phyloP scores from a whole-genome alignment of 2,888 invertebrate genomes.

The Drosophila fulvimacula region DNA sequence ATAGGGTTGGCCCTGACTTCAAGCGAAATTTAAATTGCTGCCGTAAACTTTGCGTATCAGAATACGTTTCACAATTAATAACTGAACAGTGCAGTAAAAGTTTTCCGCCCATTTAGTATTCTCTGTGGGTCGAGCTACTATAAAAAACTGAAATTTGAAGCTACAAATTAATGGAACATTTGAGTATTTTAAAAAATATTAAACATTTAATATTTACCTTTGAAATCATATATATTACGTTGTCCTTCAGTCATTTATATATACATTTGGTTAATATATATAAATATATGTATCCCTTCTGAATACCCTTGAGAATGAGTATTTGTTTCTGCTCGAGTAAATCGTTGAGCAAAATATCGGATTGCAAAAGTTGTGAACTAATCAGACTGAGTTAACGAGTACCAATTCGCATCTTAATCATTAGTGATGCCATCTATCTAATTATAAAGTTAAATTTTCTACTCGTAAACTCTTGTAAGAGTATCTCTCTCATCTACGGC shows the following conservation, averaged over 20 bases:
- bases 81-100: not conserved
- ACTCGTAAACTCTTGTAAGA: not conserved
- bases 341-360: too few relatives aligned
- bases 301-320: not conserved
- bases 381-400: not conserved
- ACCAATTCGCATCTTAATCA: too few relatives aligned
- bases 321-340: too few relatives aligned
- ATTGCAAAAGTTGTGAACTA: not conserved
- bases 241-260: too few relatives aligned
- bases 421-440: not conserved
- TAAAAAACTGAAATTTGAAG: not conserved
- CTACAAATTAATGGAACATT: not conserved
- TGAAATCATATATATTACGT: not conserved
- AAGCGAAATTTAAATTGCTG: not conserved
- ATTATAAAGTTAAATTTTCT: not conserved
- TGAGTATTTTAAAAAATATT: not conserved
- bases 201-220: not conserved
- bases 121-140: not conserved
- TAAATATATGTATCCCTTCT: not conserved
- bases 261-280: too few relatives aligned
- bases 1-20: not conserved
- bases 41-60: not conserved
- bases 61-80: not conserved
- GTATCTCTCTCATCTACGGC: constrained; percentile 17
- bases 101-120: not conserved